A percentile compares a stretch with the other conserved stretches of the same genome.
These are phyloP conservation scores for Biston stratarius DNA, from an alignment of 2,888 invertebrate species.

Conservation along the genomic window DNA sequence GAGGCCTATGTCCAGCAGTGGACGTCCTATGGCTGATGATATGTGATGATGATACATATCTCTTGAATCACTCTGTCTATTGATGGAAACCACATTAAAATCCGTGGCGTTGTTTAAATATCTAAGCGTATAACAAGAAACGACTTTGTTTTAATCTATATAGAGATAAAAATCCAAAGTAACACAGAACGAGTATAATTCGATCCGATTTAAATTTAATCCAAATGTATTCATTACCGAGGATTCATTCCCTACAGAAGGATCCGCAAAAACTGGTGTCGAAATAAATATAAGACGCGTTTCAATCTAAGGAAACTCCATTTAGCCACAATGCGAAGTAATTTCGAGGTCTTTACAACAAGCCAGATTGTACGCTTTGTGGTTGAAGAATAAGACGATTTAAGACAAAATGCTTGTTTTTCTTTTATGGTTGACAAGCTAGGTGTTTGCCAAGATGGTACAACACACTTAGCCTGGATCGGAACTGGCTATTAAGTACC, in stretches of 20 bases:
- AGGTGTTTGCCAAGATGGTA: no score
- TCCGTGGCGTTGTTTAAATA: no score
- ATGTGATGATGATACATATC: no score
- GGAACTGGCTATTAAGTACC: no score
- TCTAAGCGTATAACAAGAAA: no score
- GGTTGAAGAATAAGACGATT: conserved; percentile 25
- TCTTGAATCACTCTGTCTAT: no score
- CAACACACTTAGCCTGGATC: no score
- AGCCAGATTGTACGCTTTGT: conserved; percentile 28
- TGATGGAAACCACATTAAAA: no score
- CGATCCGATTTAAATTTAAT: conserved; percentile 7
- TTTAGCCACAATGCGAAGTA: conserved; percentile 38
- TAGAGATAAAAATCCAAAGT: neutral
- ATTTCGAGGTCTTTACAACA: conserved; percentile 34
- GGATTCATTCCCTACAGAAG: conserved; percentile 12
- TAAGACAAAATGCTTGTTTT: conserved; percentile 12
- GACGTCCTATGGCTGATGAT: no score
- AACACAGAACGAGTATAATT: neutral
- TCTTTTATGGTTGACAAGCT: no score
- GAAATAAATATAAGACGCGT: conserved; percentile 24
- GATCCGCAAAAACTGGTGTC: conserved; percentile 26
- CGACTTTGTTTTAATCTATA: no score
- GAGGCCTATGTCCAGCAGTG: no score
- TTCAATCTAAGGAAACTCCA: conserved; percentile 33
- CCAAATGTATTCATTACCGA: conserved; percentile 10